Conservation (phyloP, 2,888 invertebrate species). For the Choreutis nemorana region DNA sequence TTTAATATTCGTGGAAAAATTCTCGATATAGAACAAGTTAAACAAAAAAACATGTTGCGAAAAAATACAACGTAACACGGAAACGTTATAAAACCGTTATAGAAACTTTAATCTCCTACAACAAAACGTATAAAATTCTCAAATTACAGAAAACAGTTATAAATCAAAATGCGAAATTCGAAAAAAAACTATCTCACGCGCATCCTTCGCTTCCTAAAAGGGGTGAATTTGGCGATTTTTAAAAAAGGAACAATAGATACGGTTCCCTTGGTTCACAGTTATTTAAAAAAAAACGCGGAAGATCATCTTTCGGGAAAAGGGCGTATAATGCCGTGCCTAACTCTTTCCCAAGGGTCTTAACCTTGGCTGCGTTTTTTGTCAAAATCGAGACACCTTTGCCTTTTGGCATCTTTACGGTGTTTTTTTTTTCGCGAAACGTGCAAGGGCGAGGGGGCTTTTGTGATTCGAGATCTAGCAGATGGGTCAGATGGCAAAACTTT, state of each 20-base stretch:
- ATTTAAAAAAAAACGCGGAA: slow-evolving; percentile 39
- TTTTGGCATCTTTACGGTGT: slow-evolving; percentile 53
- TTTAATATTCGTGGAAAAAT: no score
- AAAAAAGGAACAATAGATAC: slow-evolving; percentile 31
- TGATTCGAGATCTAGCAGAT: slow-evolving; percentile 47
- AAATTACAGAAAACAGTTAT: slow-evolving; percentile 64
- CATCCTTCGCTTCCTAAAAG: slow-evolving; percentile 55
- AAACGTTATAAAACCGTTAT: slow-evolving; percentile 46
- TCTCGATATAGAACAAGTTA: no score
- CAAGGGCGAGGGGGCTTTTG: slow-evolving; percentile 41
- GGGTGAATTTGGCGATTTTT: slow-evolving; percentile 46
- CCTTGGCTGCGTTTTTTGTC: slow-evolving; percentile 52
- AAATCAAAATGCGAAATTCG: slow-evolving; percentile 42
- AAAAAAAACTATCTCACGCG: slow-evolving; percentile 57
- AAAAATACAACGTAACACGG: no score
- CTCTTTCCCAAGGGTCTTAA: slow-evolving; percentile 67
- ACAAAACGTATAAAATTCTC: slow-evolving; percentile 54
- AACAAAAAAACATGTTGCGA: no score
- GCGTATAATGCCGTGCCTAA: slow-evolving; percentile 42
- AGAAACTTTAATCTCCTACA: slow-evolving; percentile 38
- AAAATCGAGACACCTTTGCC: slow-evolving; percentile 64
- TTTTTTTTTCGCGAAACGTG: slow-evolving; percentile 29
- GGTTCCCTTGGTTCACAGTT: slow-evolving; percentile 52
- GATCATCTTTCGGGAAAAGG: slow-evolving; percentile 40
- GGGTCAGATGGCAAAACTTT: slow-evolving; percentile 37